These are phyloP conservation scores for Pelusios castaneus DNA, from an alignment of 2,113 vertebrate species.

Conservation along the genomic window DNA sequence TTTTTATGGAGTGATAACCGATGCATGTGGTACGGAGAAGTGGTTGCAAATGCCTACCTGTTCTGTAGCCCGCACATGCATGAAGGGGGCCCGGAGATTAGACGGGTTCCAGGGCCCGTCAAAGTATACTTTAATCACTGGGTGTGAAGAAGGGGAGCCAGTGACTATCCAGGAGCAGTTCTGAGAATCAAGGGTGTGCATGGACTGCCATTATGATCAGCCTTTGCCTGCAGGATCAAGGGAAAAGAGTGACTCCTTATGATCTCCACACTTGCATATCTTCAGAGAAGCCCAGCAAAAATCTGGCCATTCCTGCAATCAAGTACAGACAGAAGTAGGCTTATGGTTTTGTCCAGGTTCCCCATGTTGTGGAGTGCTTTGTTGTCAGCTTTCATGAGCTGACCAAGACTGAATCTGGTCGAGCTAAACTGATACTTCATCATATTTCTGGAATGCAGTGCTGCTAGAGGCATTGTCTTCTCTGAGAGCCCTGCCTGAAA, in stretches of 20 bases:
- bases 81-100: too few relatives aligned
- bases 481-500: background rate
- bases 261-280: background rate
- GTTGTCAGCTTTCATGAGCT: background rate
- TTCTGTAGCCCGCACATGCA: too few relatives aligned
- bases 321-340: background rate
- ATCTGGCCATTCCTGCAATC: background rate
- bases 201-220: fast-evolving
- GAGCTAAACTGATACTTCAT: background rate
- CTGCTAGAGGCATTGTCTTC: background rate
- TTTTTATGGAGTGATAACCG: too few relatives aligned
- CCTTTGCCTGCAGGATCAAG: background rate
- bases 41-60: too few relatives aligned
- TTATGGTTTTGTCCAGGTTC: background rate
- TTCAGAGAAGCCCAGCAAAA: background rate
- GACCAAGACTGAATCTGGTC: background rate
- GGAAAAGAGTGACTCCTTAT: background rate
- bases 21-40: too few relatives aligned
- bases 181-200: background rate
- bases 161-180: background rate
- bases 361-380: fast-evolving
- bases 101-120: too few relatives aligned
- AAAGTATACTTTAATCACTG: too few relatives aligned
- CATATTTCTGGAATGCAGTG: background rate
- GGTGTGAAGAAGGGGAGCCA: background rate